Conservation (phyloP, 2,888 invertebrate species). For the Cryptocheilus praepositus region DNA sequence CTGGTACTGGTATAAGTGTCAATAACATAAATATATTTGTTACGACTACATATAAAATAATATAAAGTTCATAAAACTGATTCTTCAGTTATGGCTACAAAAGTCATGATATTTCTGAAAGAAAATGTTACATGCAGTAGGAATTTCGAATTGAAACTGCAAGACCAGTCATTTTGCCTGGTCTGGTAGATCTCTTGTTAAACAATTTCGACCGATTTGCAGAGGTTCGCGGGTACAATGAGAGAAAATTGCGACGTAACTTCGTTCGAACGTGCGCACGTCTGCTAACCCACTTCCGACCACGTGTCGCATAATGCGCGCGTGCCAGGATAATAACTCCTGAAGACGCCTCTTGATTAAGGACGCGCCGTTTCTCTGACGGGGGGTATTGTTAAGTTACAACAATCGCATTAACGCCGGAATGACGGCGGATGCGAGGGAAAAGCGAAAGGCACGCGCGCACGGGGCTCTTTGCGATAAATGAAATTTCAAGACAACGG, state of each 20-base stretch:
- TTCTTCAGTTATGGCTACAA: no score
- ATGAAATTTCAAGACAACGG: slow-evolving; percentile 12
- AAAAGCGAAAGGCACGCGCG: neutral
- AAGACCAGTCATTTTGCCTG: no score
- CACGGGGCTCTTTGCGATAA: slow-evolving; percentile 11
- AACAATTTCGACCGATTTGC: slow-evolving; percentile 23
- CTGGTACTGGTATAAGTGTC: no score
- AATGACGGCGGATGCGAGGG: no score
- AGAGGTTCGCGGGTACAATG: slow-evolving; percentile 52
- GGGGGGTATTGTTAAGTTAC: slow-evolving; percentile 39
- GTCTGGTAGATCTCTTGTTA: no score
- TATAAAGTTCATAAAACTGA: no score
- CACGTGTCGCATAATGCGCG: slow-evolving; percentile 57
- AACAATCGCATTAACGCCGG: slow-evolving; percentile 43
- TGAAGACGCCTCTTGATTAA: slow-evolving; percentile 58
- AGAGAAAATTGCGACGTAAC: slow-evolving; percentile 55
- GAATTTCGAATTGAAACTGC: no score
- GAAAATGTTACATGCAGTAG: no score
- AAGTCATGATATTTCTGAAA: no score
- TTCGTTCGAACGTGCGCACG: slow-evolving; percentile 40
- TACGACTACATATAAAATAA: no score
- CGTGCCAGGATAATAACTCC: slow-evolving; percentile 59
- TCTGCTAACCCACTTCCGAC: slow-evolving; percentile 48
- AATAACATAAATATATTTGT: no score
- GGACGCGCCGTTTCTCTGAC: slow-evolving; percentile 38